These are phyloP conservation scores for Serranus cabrilla DNA, from an alignment of 2,797 vertebrate genomes.

Conservation along the genomic window DNA sequence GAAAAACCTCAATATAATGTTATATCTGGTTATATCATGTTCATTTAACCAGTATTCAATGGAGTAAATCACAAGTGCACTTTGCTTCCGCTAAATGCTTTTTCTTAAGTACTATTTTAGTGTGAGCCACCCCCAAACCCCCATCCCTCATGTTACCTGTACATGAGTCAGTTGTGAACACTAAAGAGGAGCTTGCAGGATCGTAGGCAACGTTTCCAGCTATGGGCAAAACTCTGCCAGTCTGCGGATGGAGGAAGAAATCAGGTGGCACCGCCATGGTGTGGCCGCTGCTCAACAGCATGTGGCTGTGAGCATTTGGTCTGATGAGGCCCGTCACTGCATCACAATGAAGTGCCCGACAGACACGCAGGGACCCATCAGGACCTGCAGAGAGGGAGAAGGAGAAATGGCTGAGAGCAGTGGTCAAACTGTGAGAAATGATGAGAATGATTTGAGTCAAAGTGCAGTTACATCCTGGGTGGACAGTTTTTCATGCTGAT, in stretches of 20 bases:
- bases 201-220: slow-evolving; percentile 90
- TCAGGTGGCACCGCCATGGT: slow-evolving; percentile 82
- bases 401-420: background rate
- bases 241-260: slow-evolving; percentile 90
- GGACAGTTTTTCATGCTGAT: background rate
- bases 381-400: slow-evolving; percentile 70
- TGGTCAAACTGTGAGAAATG: background rate
- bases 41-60: background rate
- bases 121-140: background rate
- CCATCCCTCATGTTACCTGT: slow-evolving; percentile 65
- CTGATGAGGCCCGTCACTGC: slow-evolving; percentile 84
- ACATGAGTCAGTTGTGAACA: slow-evolving; percentile 83
- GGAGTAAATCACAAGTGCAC: background rate
- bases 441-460: slow-evolving; percentile 9
- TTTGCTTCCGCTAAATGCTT: background rate
- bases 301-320: slow-evolving; percentile 81
- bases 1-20: background rate
- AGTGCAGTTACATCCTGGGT: background rate
- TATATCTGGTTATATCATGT: background rate
- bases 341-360: slow-evolving; percentile 77
- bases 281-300: slow-evolving; percentile 86
- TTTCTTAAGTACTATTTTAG: background rate
- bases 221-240: slow-evolving; percentile 87
- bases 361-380: slow-evolving; percentile 71
- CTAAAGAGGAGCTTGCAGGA: slow-evolving; percentile 81